These are phyloP conservation scores for Eulimnadia texana DNA, from an alignment of 1,140 invertebrate genomes.

Conservation along the genomic window DNA sequence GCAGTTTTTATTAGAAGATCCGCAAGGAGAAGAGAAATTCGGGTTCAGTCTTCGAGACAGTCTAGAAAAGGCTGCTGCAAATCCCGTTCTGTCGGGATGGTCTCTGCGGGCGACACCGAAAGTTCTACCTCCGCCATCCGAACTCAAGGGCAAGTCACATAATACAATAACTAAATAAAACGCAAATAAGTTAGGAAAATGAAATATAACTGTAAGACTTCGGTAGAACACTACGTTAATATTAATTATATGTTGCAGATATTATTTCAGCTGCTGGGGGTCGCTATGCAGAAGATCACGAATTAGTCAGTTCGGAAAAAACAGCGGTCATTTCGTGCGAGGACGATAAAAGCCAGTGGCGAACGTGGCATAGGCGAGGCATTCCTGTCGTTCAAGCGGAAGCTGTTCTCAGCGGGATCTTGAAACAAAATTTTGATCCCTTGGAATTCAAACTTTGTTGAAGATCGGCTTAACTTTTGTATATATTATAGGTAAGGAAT, in stretches of 20 bases:
- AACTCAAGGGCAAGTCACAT: slow-evolving; percentile 37
- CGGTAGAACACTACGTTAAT: slow-evolving; percentile 18
- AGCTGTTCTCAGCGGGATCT: slow-evolving; percentile 32
- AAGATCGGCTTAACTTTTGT: too few relatives aligned
- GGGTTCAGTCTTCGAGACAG: slow-evolving; percentile 30
- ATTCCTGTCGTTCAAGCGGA: slow-evolving; percentile 30
- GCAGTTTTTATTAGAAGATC: slow-evolving; percentile 31
- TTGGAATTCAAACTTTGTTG: slow-evolving; percentile 4
- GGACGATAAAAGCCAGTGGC: slow-evolving; percentile 27
- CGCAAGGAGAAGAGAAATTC: slow-evolving; percentile 29
- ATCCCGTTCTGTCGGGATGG: slow-evolving; percentile 28
- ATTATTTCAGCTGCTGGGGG: slow-evolving; percentile 8
- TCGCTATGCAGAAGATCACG: background rate
- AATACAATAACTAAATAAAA: too few relatives aligned
- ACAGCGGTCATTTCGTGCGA: slow-evolving; percentile 28
- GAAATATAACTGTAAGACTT: too few relatives aligned
- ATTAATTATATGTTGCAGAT: background rate
- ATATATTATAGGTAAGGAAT: too few relatives aligned
- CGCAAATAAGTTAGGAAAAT: too few relatives aligned
- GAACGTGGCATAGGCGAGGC: slow-evolving; percentile 26
- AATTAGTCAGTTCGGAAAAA: slow-evolving; percentile 17
- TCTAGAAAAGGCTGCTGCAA: slow-evolving; percentile 25
- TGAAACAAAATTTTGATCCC: slow-evolving; percentile 31
- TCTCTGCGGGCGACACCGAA: slow-evolving; percentile 31
- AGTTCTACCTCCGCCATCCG: slow-evolving; percentile 28